A percentile compares a stretch with the other conserved stretches of the same genome.
These are phyloP conservation scores for Dendrolimus houi DNA, from an alignment of 2,888 invertebrate species.

Conservation along the genomic window DNA sequence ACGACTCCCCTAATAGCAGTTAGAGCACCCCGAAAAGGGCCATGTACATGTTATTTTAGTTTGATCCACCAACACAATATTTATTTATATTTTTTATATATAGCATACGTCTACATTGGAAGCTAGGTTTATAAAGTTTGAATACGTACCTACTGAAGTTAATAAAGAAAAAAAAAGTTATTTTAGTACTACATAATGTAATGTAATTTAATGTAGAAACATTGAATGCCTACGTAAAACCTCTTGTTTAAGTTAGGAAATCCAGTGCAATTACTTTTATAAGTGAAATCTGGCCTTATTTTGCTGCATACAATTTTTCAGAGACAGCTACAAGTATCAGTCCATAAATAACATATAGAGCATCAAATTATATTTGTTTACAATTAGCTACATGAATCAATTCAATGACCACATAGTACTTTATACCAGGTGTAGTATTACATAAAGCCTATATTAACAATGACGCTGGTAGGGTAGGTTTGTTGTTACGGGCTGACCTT, in stretches of 20 bases:
- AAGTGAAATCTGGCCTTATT: neutral
- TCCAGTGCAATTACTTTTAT: neutral
- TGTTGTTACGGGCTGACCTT: slow-evolving; percentile 5
- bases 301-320: neutral
- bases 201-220: neutral
- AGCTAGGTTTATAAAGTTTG: neutral
- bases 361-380: slow-evolving; percentile 33
- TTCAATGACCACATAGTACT: slow-evolving; percentile 32
- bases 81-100: neutral
- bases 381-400: slow-evolving; percentile 31
- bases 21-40: slow-evolving; percentile 60
- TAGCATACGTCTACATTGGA: neutral
- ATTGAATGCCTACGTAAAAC: neutral
- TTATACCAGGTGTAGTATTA: slow-evolving; percentile 46
- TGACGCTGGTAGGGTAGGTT: neutral
- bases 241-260: neutral
- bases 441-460: slow-evolving; percentile 22
- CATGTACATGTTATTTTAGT: slow-evolving; percentile 51
- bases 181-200: neutral
- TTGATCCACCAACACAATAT: slow-evolving; percentile 17
- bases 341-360: neutral
- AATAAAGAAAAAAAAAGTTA: neutral
- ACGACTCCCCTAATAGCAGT: slow-evolving; percentile 60
- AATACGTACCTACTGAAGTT: neutral
- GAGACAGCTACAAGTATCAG: neutral